A percentile compares a stretch with the other conserved stretches of the same genome.
Conservation (phyloP, 2,113 vertebrate species). For the Apodemus sylvaticus region DNA sequence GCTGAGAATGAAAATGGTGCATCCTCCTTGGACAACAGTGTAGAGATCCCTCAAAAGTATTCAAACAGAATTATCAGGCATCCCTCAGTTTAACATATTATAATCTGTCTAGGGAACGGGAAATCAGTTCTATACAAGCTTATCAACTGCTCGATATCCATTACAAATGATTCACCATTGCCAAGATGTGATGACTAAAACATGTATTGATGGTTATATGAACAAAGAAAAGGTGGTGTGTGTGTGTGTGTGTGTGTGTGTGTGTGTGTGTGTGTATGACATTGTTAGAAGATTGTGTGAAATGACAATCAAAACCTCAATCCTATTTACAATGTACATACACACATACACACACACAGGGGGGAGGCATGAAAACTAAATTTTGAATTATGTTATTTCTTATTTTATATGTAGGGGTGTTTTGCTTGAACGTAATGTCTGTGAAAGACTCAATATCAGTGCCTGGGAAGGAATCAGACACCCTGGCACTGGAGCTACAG, state of each 20-base stretch:
- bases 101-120: not conserved
- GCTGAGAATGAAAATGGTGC: too few species aligned
- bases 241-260: not conserved
- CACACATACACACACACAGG: not conserved
- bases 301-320: too few species aligned
- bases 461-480: not conserved
- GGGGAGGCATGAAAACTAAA: not conserved
- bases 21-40: not conserved
- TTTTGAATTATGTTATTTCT: not conserved
- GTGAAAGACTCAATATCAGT: not conserved
- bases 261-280: not conserved
- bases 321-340: too few species aligned
- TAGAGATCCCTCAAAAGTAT: not conserved
- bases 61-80: not conserved
- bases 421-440: not conserved
- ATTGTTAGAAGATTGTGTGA: too few species aligned
- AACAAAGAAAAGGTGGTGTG: not conserved
- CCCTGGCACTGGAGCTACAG: not conserved
- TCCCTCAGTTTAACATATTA: not conserved
- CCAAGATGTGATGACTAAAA: not conserved
- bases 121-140: not conserved
- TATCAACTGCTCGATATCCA: not conserved
- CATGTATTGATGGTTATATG: not conserved
- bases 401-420: not conserved
- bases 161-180: not conserved